Base-by-base conservation (phyloP, 2,113 vertebrate genomes). In the Ophthalmolycus amberensis region DNA sequence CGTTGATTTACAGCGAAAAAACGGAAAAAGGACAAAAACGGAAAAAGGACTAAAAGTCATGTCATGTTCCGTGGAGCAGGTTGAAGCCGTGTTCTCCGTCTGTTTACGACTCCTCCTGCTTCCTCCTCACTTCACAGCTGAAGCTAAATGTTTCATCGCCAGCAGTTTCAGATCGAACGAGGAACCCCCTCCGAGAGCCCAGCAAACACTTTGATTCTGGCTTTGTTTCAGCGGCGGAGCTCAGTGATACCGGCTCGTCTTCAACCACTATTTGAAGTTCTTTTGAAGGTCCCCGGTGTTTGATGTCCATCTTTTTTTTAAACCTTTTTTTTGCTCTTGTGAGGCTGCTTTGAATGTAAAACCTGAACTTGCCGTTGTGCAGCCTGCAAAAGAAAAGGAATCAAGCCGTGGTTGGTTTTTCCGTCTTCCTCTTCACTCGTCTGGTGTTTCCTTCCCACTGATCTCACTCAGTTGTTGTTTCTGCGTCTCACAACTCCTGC, bases 211-310 rank as follows among this genome's bases (percentile, higher is more conserved):
- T 88, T 66, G 72, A 79, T 79, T 75, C 15, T 58, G 75, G 84
- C 80, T 90, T 34, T 84, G 73, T 86, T 82, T 86, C 70, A 44
- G 77, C 83, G 29, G 75, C 59, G 6, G n/a, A 72, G 73, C 84
- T 50, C 70, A 50, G 82, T 62, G 84, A 77, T 66, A n/a, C 52
- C 52, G 11, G 46, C 73, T 29, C 2, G 68, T 38, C 82, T 87
- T 87, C 77, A 76, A 73, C 71, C 58, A 79, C 59, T 71, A 69
- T 87, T 85, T 84, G 83, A 87, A 87, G 80, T 74, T 81, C 79
- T 89, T 34, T 87, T 87, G 82, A 89, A 82, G 83, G 70, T 66
- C 70, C 62, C 63, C 46, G 5, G 25, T 69, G 64, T 85, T 78
- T 86, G 84, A 86, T 77, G 76, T 88, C 71, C 82, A 66, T 83